Conservation (phyloP, 1,140 invertebrate species). For the Drosophila lowei region DNA sequence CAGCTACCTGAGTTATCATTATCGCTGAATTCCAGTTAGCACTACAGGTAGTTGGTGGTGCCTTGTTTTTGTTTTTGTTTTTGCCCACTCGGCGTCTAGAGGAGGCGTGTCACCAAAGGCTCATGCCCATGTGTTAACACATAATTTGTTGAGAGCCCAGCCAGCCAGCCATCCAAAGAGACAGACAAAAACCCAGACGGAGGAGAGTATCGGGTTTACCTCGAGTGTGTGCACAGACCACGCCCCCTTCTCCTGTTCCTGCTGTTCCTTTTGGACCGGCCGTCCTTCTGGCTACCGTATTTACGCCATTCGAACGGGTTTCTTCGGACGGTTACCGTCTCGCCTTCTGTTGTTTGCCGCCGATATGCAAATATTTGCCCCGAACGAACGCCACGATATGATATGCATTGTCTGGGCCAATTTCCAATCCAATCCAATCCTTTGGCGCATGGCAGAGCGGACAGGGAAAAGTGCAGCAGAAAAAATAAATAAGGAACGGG, state of each 20-base stretch:
- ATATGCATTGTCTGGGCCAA: constrained; percentile 29
- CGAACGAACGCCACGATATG: constrained; percentile 6
- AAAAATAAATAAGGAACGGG: constrained; percentile 21
- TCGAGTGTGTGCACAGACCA: constrained; percentile 17
- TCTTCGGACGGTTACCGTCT: constrained; percentile 6
- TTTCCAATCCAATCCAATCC: constrained; percentile 2
- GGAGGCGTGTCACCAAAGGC: constrained; percentile 62
- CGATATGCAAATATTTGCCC: constrained; percentile 71
- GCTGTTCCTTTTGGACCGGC: too few relatives aligned
- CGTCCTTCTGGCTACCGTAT: constrained; percentile 26
- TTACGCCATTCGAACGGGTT: constrained; percentile 1
- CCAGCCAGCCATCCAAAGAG: constrained; percentile 14
- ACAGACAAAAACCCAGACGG: constrained; percentile 1
- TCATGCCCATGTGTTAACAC: constrained; percentile 69
- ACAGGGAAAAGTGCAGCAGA: constrained; percentile 1
- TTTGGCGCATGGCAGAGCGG: constrained; percentile 36
- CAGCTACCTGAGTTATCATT: constrained; percentile 61
- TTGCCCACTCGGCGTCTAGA: constrained; percentile 5
- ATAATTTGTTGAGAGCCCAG: constrained; percentile 59
- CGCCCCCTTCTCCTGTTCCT: constrained; percentile 13
- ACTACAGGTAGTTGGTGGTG: not conserved
- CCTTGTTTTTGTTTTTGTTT: constrained; percentile 2
- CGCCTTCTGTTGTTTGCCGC: too few relatives aligned
- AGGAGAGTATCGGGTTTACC: constrained; percentile 40
- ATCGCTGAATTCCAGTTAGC: constrained; percentile 65